These are phyloP conservation scores for Drosophila saltans DNA, from an alignment of 1,140 invertebrate genomes.

Conservation along the genomic window DNA sequence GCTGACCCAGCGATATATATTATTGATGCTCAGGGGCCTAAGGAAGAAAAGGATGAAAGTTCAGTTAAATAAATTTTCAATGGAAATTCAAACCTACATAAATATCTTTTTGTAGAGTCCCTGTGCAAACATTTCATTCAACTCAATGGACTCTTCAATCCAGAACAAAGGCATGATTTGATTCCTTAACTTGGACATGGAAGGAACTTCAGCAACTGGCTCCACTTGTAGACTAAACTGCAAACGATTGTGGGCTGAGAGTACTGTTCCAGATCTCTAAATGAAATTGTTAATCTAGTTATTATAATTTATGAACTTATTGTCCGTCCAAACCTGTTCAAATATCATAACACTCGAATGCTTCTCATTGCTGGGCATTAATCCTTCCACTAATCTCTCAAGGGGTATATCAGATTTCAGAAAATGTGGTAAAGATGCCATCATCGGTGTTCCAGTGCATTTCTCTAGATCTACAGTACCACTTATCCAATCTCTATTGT, in stretches of 20 bases:
- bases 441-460: constrained; percentile 85
- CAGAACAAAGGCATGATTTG: constrained; percentile 88
- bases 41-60: not conserved
- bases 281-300: not conserved
- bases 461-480: constrained; percentile 86
- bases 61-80: not conserved
- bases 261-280: constrained; percentile 87
- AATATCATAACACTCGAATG: constrained; percentile 90
- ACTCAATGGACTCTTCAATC: constrained; percentile 88
- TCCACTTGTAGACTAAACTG: constrained; percentile 88
- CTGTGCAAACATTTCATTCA: constrained; percentile 85
- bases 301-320: not conserved
- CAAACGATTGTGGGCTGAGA: constrained; percentile 87
- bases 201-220: constrained; percentile 86
- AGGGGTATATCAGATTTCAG: constrained; percentile 88
- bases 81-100: constrained; percentile 43
- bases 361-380: constrained; percentile 87
- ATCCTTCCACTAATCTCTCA: constrained; percentile 86
- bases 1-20: constrained; percentile 47
- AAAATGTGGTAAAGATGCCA: constrained; percentile 90
- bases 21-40: constrained; percentile 43
- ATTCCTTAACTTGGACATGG: constrained; percentile 86
- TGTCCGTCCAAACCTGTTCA: constrained; percentile 86
- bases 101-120: constrained; percentile 85
- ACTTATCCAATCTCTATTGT: constrained; percentile 83